Base-by-base conservation (phyloP, 2,888 invertebrate species). In the Caenorhabditis imperialis region DNA sequence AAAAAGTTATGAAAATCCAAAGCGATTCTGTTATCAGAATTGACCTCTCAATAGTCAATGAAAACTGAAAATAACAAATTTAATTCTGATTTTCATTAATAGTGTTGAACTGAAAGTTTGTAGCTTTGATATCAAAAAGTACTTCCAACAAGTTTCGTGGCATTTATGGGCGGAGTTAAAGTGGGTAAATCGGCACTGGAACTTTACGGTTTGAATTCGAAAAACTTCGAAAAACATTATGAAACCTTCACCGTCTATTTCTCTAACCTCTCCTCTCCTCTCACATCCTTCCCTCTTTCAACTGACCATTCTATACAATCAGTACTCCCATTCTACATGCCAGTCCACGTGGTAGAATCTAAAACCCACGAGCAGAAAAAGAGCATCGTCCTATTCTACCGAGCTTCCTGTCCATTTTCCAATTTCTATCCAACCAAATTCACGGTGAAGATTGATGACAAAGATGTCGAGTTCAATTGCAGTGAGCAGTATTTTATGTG, bases 401-500 rank as follows among this genome's bases (percentile, higher is more conserved):
- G n/a, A 10, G 35, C 35, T 3, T 42, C 42, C 3, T 35, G 38
- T 30, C 37, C 37, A 22, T 63, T 63, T 47, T 63, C 54, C 38
- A 63, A 55, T 20, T 63, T 63, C n/a, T 12, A 54, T 30, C 54
- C 63, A 7, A 33, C 54, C 3, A 2, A 44, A 22, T 62, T 62
- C 7, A 2, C 10, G 6, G 27, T 30, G 1, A 23, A 55, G 48
- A 30, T 25, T n/a, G 16, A 38, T 25, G 54, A n/a, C 14, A 38
- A 38, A 30, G 4, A 8, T 37, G 12, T 45, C 22, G n/a, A 45
- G 7, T 63, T 54, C 40, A 48, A 40, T 47, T 63, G 63, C 18
- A 54, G 30, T 30, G 63, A 63, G n/a, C 63, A 63, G 33, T 63
- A 45, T 47, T 63, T 54, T 14, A 63, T 63, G 63, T 63, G 30